Evolutionary conservation across 2,888 invertebrate species (phyloP).

Genomic region (Villa cingulata): DNA sequence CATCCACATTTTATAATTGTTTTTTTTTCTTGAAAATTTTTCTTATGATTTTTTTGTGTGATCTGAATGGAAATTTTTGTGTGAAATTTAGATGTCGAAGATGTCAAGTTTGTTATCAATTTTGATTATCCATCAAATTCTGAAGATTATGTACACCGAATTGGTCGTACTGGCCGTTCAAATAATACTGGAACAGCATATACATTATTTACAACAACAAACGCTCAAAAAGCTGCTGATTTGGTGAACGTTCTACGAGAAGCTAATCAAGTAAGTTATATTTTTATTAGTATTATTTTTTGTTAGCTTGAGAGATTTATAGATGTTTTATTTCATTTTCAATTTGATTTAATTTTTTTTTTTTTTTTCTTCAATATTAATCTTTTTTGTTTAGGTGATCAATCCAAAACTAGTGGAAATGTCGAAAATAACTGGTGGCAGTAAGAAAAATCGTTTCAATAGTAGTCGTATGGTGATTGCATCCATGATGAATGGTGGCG

Average conservation of each 20-base stretch:
- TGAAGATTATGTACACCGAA: slow-evolving; percentile 89
- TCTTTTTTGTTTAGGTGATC: slow-evolving; percentile 42
- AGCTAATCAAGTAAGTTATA: slow-evolving; percentile 63
- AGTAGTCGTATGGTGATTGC: slow-evolving; percentile 2
- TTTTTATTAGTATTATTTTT: not conserved
- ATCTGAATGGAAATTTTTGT: slow-evolving; percentile 2
- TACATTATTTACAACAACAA: slow-evolving; percentile 86
- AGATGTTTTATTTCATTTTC: no score
- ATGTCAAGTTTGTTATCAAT: slow-evolving; percentile 98
- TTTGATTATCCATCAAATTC: slow-evolving; percentile 95
- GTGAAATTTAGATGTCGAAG: slow-evolving; percentile 75
- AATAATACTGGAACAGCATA: slow-evolving; percentile 91
- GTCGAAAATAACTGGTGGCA: slow-evolving; percentile 36
- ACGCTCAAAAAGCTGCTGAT: slow-evolving; percentile 82
- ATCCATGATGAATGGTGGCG: slow-evolving; percentile 9
- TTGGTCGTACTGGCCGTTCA: slow-evolving; percentile 89
- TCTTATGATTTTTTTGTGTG: not conserved
- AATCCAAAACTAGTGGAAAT: slow-evolving; percentile 77
- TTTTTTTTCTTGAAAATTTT: no score
- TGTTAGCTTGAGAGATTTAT: no score
- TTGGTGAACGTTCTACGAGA: slow-evolving; percentile 83
- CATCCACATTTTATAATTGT: no score
- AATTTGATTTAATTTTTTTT: not conserved
- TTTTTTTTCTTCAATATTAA: not conserved
- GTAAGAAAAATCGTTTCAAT: slow-evolving; percentile 21